Conservation (phyloP, 2,888 invertebrate species). For the Agrochola macilenta region DNA sequence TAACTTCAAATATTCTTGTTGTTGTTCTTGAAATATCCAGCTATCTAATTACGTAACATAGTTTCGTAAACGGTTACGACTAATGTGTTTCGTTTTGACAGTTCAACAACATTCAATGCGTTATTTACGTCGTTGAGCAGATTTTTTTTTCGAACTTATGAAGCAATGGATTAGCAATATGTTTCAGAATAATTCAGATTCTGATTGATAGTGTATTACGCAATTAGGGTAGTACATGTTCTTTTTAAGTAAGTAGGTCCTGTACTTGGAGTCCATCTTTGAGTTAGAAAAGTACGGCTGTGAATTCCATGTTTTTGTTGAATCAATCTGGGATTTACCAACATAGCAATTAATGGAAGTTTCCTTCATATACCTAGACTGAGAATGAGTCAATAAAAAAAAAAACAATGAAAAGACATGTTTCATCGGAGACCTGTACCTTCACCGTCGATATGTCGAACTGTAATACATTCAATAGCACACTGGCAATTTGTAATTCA, state of each 20-base stretch:
- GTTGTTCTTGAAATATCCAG: slow-evolving; percentile 42
- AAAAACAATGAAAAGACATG: slow-evolving; percentile 4
- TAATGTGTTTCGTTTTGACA: no score
- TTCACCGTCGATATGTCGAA: slow-evolving; percentile 17
- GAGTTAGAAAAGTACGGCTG: slow-evolving; percentile 15
- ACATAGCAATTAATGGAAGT: background rate
- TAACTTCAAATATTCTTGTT: no score
- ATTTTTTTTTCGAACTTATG: no score
- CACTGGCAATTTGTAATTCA: slow-evolving; percentile 61
- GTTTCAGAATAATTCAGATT: no score
- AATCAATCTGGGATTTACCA: slow-evolving; percentile 16
- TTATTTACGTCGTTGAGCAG: no score
- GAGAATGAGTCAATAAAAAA: background rate
- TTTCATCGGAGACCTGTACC: slow-evolving; percentile 13
- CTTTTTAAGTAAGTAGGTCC: slow-evolving; percentile 24
- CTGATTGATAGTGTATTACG: no score
- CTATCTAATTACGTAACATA: no score
- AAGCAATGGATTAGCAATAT: no score
- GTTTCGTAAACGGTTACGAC: no score
- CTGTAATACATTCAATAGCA: slow-evolving; percentile 41
- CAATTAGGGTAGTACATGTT: background rate
- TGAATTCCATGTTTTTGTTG: slow-evolving; percentile 12
- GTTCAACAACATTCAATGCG: no score
- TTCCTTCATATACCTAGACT: background rate
- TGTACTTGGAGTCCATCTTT: slow-evolving; percentile 37